phyloP scores from a whole-genome alignment of 1,140 invertebrate species.

The Probaryconus sp. region DNA sequence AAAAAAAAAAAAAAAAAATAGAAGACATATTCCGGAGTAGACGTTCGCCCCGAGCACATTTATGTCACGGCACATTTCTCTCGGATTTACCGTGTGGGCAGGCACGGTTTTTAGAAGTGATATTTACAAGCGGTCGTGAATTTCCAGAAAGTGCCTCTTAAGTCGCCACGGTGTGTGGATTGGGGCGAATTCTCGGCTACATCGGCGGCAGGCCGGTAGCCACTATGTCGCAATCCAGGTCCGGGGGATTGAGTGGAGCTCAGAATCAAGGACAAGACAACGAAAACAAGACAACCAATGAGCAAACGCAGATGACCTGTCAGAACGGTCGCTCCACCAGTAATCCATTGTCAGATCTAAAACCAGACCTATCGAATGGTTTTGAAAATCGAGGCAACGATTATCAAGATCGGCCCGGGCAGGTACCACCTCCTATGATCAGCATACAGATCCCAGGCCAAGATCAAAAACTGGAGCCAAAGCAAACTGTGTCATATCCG shows the following conservation, averaged over 20 bases:
- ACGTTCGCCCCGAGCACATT: too few relatives aligned
- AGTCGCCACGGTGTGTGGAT: slow-evolving; percentile 76
- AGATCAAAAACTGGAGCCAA: slow-evolving; percentile 30
- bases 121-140: slow-evolving; percentile 39
- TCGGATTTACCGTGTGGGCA: slow-evolving; percentile 11
- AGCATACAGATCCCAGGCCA: slow-evolving; percentile 32
- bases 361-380: slow-evolving; percentile 72
- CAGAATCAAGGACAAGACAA: slow-evolving; percentile 61
- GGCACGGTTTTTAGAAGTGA: slow-evolving; percentile 4
- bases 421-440: slow-evolving; percentile 27
- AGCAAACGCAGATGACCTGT: slow-evolving; percentile 58
- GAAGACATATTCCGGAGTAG: too few relatives aligned
- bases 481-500: slow-evolving; percentile 40
- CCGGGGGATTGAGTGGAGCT: slow-evolving; percentile 62
- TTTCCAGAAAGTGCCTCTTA: slow-evolving; percentile 58
- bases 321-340: slow-evolving; percentile 65
- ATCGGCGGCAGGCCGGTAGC: slow-evolving; percentile 77
- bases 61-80: slow-evolving; percentile 45
- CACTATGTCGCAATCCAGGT: slow-evolving; percentile 74
- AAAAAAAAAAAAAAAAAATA: too few relatives aligned
- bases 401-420: slow-evolving; percentile 61
- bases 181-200: slow-evolving; percentile 77
- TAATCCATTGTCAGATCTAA: slow-evolving; percentile 49
- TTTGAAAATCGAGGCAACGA: slow-evolving; percentile 72
- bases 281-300: slow-evolving; percentile 52